Conservation (phyloP, 2,888 invertebrate species). For the Eupithecia centaureata region DNA sequence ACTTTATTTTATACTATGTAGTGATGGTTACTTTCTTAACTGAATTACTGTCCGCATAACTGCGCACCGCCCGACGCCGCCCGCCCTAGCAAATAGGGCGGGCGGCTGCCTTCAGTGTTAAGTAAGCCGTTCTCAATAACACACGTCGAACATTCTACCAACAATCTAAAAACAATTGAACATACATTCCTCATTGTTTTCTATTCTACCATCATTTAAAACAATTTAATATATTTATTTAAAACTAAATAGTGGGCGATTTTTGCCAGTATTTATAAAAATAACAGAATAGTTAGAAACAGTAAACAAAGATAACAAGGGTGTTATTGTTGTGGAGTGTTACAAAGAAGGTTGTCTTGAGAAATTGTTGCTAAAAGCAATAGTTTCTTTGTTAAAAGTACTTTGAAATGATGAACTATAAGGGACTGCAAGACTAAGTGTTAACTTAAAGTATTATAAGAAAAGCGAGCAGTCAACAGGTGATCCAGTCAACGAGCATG, state of each 20-base stretch:
- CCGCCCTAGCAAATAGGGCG: background rate
- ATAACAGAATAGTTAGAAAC: background rate
- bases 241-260: too few species aligned
- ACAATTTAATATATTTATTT: background rate
- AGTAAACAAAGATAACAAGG: conserved; percentile 9
- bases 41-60: background rate
- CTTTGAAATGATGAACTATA: background rate
- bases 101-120: background rate
- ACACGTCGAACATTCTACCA: background rate
- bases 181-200: background rate
- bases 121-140: background rate
- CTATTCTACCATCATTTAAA: background rate
- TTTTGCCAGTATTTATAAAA: conserved; percentile 13
- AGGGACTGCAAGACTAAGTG: background rate
- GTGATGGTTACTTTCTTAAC: background rate
- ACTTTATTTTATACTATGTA: too few species aligned
- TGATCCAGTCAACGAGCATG: conserved; percentile 66
- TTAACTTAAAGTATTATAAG: background rate
- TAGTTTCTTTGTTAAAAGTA: background rate
- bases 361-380: background rate
- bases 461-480: conserved; percentile 59
- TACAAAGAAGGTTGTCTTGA: conserved; percentile 21
- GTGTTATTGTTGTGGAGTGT: conserved; percentile 19
- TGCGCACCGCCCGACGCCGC: background rate
- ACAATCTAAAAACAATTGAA: background rate